Evolutionary conservation across 2,888 invertebrate genomes (phyloP).

Genomic region (Drosophila formosana): DNA sequence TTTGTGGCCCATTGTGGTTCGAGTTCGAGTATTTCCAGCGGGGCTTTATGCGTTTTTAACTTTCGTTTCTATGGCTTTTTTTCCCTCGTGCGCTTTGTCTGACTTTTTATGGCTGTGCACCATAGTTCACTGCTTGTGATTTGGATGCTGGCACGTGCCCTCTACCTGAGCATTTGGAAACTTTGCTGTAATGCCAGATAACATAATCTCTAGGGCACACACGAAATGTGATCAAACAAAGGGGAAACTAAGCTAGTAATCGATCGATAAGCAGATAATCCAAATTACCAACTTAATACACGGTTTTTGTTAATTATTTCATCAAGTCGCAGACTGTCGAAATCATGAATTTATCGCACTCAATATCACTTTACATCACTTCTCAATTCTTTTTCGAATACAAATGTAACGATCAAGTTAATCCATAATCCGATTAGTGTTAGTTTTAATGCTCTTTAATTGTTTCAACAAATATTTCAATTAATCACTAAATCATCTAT

Average conservation of each 20-base stretch:
- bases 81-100: slow-evolving; percentile 18
- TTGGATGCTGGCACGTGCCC: slow-evolving; percentile 66
- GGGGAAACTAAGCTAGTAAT: neutral
- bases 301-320: neutral
- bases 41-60: slow-evolving; percentile 53
- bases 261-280: neutral
- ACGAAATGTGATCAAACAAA: neutral
- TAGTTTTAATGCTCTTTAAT: neutral
- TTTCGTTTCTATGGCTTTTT: slow-evolving; percentile 57
- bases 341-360: neutral
- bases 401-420: neutral
- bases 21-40: slow-evolving; percentile 20
- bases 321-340: neutral
- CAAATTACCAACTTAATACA: neutral
- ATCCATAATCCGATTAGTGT: slow-evolving; percentile 2
- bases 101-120: slow-evolving; percentile 41
- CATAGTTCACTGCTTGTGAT: slow-evolving; percentile 34
- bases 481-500: neutral
- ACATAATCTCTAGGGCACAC: neutral
- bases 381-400: neutral
- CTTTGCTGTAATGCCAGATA: slow-evolving; percentile 17
- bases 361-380: neutral
- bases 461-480: neutral
- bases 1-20: slow-evolving; percentile 48
- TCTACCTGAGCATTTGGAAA: slow-evolving; percentile 56